A percentile compares a stretch with the other conserved stretches of the same genome.
Evolutionary conservation across 2,113 vertebrate genomes (phyloP).

Genomic region (Phyllostomus hastatus): DNA sequence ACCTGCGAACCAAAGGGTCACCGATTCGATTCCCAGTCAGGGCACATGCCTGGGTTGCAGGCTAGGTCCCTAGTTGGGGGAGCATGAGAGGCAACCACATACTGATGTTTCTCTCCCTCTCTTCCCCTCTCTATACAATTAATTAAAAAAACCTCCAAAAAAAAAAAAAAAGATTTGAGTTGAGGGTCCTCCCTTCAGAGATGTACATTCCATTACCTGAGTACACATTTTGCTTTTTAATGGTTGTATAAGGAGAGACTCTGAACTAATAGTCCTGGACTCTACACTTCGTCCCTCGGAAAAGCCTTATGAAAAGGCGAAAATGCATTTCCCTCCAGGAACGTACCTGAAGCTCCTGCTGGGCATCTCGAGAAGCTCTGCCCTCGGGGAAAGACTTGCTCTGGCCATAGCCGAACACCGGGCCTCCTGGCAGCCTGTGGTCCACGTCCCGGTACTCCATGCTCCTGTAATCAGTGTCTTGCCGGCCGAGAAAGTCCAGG

Average conservation of each 20-base stretch:
- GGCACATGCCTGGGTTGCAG: too few species aligned
- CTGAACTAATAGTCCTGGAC: background rate
- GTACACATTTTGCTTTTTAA: slow-evolving; percentile 30
- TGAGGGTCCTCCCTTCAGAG: background rate
- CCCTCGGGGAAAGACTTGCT: slow-evolving; percentile 85
- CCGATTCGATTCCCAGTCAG: too few species aligned
- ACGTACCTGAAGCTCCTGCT: slow-evolving; percentile 84
- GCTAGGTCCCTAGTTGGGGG: too few species aligned
- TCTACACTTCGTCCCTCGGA: background rate
- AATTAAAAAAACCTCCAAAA: too few species aligned
- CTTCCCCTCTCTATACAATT: too few species aligned
- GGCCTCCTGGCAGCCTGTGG: slow-evolving; percentile 88
- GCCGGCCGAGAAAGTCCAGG: slow-evolving; percentile 86
- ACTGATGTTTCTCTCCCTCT: too few species aligned
- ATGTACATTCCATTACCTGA: background rate
- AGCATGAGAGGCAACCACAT: too few species aligned
- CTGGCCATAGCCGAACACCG: slow-evolving; percentile 88
- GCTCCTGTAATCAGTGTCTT: slow-evolving; percentile 88
- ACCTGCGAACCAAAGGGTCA: too few species aligned
- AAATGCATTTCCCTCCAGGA: background rate
- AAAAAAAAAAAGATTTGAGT: background rate
- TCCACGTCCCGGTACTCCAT: slow-evolving; percentile 97
- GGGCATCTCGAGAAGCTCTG: slow-evolving; percentile 83
- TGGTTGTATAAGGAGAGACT: background rate
- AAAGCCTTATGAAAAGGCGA: slow-evolving; percentile 6